Base-by-base conservation (phyloP, 2,888 invertebrate genomes). In the Hypomecis atomaria region DNA sequence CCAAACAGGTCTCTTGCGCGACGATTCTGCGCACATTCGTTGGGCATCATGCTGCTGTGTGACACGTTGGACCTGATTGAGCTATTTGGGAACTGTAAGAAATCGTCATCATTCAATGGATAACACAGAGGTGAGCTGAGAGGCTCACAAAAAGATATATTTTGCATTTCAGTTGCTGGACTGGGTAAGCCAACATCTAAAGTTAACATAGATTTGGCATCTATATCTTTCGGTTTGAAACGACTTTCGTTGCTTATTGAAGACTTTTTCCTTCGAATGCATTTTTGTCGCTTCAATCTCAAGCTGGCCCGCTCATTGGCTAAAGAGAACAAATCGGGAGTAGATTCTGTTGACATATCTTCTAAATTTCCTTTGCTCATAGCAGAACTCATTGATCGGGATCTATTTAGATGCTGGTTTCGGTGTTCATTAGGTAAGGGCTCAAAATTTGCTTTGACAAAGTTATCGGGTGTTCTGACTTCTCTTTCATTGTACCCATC, bases 261-360 rank as follows among this genome's bases (percentile, higher is more conserved):
- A 2, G 90, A 91, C 68, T 93, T 93, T 71, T 94, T 92, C 67
- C 94, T 88, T 4, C 94, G 84, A 11, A 94, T 93, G 72, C 94
- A 94, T 71, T 88, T 92, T 77, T 95, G 94, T 23, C 94, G 85
- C 78, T 92, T 94, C 42, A 94, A 78, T 62, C 88, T 84, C 6
- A 88, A 75, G 68, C 88, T 89, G 6, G 79, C 77, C 5, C 81
- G 81, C 67, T 85, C 86, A 59, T 78, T 78, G 36, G 82, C 75
- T 7, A 78, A 77, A 2, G 79, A 71, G 69, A 83, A 86, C 55
- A 92, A 76, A 71, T 92, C 88, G 36, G 92, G 90, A 7, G 90
- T 92, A 1, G 91, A 92, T 73, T 85, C 89, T 43, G 88, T 86
- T 11, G 87, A 82, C 4, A 81, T 73, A 1, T 74, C 71, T 61